Evolutionary conservation across 2,113 vertebrate genomes (phyloP).

Genomic region (Paramisgurnus dabryanus): DNA sequence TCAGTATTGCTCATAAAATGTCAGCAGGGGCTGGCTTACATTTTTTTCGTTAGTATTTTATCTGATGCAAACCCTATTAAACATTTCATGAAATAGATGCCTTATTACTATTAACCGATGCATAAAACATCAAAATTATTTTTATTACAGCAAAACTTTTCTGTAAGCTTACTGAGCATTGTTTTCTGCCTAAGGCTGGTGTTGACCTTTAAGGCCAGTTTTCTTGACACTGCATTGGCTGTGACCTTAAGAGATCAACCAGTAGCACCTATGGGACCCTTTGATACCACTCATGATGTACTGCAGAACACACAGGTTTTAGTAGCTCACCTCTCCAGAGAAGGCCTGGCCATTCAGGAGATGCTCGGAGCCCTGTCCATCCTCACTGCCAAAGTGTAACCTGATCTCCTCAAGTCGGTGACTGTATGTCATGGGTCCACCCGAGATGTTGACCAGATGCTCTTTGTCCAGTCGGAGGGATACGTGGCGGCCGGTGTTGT

Average conservation of each 20-base stretch:
- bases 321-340: constrained; percentile 87
- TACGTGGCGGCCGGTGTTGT: constrained; percentile 97
- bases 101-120: not conserved
- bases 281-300: not conserved
- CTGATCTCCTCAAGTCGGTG: constrained; percentile 96
- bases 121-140: not conserved
- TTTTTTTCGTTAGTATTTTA: not conserved
- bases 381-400: constrained; percentile 96
- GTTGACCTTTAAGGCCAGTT: not conserved
- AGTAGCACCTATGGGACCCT: not conserved
- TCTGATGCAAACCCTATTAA: constrained; percentile 46
- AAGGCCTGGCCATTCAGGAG: constrained; percentile 97
- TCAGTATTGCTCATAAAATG: not conserved
- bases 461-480: constrained; percentile 96
- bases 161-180: not conserved
- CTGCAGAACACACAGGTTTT: not conserved
- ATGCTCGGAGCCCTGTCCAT: constrained; percentile 95
- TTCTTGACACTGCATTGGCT: not conserved
- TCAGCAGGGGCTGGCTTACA: not conserved
- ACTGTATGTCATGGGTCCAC: constrained; percentile 96
- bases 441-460: constrained; percentile 97
- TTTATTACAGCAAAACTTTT: constrained; percentile 1
- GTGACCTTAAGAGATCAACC: constrained; percentile 25
- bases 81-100: constrained; percentile 39
- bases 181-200: not conserved